These are phyloP conservation scores for Xyrauchen texanus DNA, from an alignment of 2,113 vertebrate species.

Conservation along the genomic window DNA sequence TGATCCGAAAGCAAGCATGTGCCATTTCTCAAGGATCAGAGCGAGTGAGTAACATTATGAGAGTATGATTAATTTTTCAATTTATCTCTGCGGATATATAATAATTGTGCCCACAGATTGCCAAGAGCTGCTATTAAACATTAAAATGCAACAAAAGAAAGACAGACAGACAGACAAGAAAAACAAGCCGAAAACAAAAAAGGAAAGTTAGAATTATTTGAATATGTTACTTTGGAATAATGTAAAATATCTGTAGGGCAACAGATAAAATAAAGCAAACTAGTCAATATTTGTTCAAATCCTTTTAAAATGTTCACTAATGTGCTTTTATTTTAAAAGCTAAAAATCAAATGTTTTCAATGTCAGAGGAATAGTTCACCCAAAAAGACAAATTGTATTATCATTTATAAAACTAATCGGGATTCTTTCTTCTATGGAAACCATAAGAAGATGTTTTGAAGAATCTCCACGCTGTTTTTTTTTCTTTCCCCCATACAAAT, in stretches of 20 bases:
- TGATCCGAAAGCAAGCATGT: slow-evolving; percentile 53
- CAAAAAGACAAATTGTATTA: too few species aligned
- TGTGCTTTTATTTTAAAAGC: background rate
- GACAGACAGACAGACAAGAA: slow-evolving; percentile 67
- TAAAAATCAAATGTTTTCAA: too few species aligned
- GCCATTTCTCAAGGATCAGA: slow-evolving; percentile 80
- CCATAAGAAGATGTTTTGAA: too few species aligned
- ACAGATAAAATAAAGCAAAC: slow-evolving; percentile 74
- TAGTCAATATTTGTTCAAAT: slow-evolving; percentile 72
- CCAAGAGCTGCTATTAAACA: slow-evolving; percentile 95
- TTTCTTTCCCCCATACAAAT: too few species aligned
- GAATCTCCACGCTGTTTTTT: too few species aligned
- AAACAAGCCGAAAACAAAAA: slow-evolving; percentile 25
- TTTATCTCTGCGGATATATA: slow-evolving; percentile 95
- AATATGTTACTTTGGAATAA: slow-evolving; percentile 91
- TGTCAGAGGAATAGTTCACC: too few species aligned
- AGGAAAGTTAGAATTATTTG: slow-evolving; percentile 82
- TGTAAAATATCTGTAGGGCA: slow-evolving; percentile 92
- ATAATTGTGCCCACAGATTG: slow-evolving; percentile 90
- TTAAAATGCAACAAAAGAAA: slow-evolving; percentile 89
- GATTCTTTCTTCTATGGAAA: too few species aligned
- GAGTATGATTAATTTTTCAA: slow-evolving; percentile 97
- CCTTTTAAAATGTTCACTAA: slow-evolving; percentile 61
- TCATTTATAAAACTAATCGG: too few species aligned
- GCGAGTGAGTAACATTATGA: slow-evolving; percentile 80